Evolutionary conservation across 1,140 invertebrate genomes (phyloP), one percentile per base, ranked within the genome.

Genomic region (Ostrea edulis): DNA sequence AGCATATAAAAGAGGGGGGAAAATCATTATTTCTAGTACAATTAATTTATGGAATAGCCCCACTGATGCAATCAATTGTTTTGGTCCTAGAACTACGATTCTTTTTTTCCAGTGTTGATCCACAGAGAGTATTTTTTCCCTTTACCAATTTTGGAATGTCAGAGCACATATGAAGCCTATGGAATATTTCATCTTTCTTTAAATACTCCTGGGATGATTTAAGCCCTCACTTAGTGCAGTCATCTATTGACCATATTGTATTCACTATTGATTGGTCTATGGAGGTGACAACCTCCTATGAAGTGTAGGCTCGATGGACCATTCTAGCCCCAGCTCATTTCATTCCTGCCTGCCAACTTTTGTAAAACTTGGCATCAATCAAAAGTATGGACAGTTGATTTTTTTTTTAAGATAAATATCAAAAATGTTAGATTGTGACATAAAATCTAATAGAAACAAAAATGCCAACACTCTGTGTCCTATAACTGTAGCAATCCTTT

Each of bases 121-220:
- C 25, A 77, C 29, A 12, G 25, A 77, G 68, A 77, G 14, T 14
- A 14, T 77, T 77, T 29, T 35, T 62, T 62, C 58, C 58, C 17
- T 62, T 62, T 29, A 77, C 68, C 68, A 77, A 77, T 14, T 77
- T 77, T 77, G 68, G 68, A 35, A 77, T 77, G 68, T 77, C 68
- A 77, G 68, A 77, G 8, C 68, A 35, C 25, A 77, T 77, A 44
- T 44, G 29, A 77, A 77, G 68, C 68, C 25, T 4, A 25, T 14
- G 25, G 29, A 77, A 25, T 29, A 77, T 77, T 29, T 62, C 14
- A 77, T 77, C 68, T 35, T 29, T 25, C 68, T 77, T 77, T 77
- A 77, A 77, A 77, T 77, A 77, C 68, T 35, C 68, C 68, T 29
- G 68, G 68, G 68, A 77, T 77, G 68, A 77, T 77, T 77, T 77